Evolutionary conservation across 1,140 invertebrate genomes (phyloP).

Genomic region (Hirudo medicinalis): DNA sequence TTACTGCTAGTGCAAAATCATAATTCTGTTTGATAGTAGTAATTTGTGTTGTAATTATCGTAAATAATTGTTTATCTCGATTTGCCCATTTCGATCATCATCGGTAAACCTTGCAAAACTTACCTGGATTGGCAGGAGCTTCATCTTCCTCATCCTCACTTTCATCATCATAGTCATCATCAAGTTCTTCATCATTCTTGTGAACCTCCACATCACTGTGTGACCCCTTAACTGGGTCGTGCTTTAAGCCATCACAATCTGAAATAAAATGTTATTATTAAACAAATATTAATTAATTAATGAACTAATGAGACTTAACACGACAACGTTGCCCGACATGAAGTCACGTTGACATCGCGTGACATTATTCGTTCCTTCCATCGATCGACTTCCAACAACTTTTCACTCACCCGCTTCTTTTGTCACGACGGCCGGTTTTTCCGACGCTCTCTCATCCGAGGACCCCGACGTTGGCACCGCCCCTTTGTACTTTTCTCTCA

Average conservation of each 20-base stretch:
- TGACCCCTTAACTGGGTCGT: conserved; percentile 8
- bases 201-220: conserved; percentile 2
- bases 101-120: too few species aligned
- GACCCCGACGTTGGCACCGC: not conserved
- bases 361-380: too few species aligned
- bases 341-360: too few species aligned
- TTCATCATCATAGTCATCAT: conserved; percentile 12
- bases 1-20: not conserved
- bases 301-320: too few species aligned
- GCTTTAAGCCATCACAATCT: conserved; percentile 7
- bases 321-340: too few species aligned
- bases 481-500: conserved; percentile 27
- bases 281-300: not conserved
- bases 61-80: too few species aligned
- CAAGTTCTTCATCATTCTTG: conserved; percentile 22
- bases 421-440: too few species aligned
- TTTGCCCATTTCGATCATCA: too few species aligned
- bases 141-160: conserved; percentile 5
- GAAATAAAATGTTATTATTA: conserved; percentile 6
- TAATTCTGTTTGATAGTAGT: too few species aligned
- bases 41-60: too few species aligned
- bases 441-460: conserved; percentile 5
- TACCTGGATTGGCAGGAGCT: conserved; percentile 20
- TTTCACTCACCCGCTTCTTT: too few species aligned
- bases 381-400: too few species aligned